Conservation (phyloP, 1,140 invertebrate genomes). For the Leptopilina boulardi region DNA sequence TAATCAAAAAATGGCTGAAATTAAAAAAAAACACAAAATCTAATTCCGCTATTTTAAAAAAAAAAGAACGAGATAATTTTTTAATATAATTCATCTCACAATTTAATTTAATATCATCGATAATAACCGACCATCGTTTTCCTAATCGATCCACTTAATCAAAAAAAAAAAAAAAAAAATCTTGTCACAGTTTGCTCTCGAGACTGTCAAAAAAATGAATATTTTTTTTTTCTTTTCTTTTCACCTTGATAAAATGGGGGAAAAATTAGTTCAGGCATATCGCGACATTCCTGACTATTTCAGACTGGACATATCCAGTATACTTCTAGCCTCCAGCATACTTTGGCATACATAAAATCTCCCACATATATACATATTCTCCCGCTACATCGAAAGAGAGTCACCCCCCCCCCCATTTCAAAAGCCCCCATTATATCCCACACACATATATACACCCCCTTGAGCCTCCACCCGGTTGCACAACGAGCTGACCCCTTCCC, state of each 20-base stretch:
- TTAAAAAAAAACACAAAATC: no score
- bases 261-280: slow-evolving; percentile 4
- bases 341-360: slow-evolving; percentile 30
- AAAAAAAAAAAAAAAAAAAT: no score
- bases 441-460: no score
- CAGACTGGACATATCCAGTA: slow-evolving; percentile 15
- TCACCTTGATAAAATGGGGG: background rate
- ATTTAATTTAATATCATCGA: no score
- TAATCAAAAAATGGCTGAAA: no score
- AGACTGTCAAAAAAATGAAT: background rate
- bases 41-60: no score
- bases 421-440: slow-evolving; percentile 36
- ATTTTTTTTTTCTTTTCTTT: background rate
- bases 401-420: no score
- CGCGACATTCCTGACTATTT: slow-evolving; percentile 27
- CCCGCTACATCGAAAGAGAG: slow-evolving; percentile 31
- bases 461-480: slow-evolving; percentile 38
- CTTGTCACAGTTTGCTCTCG: no score
- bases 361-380: slow-evolving; percentile 28
- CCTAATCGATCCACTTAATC: background rate
- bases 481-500: slow-evolving; percentile 70
- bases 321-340: slow-evolving; percentile 28
- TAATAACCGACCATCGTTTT: background rate
- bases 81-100: no score
- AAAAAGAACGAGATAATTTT: no score